Evolutionary conservation across 2,888 invertebrate genomes (phyloP).

Genomic region (Strigamia transsilvanica): DNA sequence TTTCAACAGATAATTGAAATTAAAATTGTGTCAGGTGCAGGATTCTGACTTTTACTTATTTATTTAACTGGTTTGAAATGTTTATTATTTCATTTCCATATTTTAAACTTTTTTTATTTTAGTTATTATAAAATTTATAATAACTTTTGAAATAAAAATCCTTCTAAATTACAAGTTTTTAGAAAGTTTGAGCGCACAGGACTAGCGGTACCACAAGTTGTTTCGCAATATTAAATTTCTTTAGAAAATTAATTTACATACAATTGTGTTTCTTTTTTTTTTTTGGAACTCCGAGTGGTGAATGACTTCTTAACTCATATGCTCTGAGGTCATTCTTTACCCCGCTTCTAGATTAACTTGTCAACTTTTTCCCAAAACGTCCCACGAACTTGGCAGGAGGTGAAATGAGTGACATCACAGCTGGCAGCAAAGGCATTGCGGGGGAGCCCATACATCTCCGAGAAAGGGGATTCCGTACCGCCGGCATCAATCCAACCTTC

Average conservation of each 20-base stretch:
- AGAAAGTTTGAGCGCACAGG: no score
- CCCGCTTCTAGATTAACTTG: constrained; percentile 20
- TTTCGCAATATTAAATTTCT: no score
- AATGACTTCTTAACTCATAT: constrained; percentile 30
- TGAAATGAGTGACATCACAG: constrained; percentile 45
- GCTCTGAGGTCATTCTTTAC: constrained; percentile 16
- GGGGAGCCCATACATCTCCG: constrained; percentile 39
- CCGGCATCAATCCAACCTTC: constrained; percentile 25
- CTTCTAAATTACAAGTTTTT: no score
- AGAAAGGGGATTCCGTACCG: neutral
- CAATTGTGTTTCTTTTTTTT: neutral
- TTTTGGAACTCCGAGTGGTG: neutral
- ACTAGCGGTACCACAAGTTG: no score
- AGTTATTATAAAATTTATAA: no score
- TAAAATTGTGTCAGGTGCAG: constrained; percentile 30
- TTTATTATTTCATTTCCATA: neutral
- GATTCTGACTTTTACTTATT: neutral
- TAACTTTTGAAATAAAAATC: no score
- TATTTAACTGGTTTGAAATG: neutral
- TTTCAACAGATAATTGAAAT: constrained; percentile 46
- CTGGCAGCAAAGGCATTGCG: constrained; percentile 40
- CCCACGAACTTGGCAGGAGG: constrained; percentile 45
- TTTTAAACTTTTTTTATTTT: no score
- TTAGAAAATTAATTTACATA: neutral
- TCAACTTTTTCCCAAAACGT: constrained; percentile 24